Conservation (phyloP, 2,113 vertebrate genomes). For the Tachysurus vachellii region DNA sequence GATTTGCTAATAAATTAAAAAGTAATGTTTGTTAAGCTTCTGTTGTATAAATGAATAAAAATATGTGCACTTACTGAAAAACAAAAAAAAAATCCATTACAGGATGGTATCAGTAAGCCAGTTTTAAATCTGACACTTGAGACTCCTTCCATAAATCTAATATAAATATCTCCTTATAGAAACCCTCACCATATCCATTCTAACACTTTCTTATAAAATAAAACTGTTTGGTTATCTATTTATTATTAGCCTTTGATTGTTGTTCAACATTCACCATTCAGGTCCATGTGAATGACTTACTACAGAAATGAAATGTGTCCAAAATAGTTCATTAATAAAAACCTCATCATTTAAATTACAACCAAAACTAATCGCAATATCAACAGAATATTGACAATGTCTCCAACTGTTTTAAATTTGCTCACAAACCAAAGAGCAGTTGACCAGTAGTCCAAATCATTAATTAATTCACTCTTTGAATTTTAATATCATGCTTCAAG, state of each 20-base stretch:
- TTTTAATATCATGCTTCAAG: constrained; percentile 10
- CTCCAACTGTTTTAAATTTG: not conserved
- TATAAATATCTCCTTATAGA: not conserved
- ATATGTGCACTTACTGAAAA: not conserved
- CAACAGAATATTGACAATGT: not conserved
- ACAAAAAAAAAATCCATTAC: not conserved
- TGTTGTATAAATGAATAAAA: not conserved
- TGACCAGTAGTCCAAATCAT: not conserved
- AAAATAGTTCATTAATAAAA: too few species aligned
- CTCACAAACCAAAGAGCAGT: not conserved
- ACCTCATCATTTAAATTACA: not conserved
- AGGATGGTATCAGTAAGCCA: not conserved
- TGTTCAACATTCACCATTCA: not conserved
- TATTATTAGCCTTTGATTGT: not conserved
- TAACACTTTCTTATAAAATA: too few species aligned
- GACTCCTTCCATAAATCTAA: not conserved
- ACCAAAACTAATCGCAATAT: not conserved
- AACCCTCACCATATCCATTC: not conserved
- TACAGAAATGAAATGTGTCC: not conserved
- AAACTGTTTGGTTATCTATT: too few species aligned
- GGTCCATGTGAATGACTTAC: not conserved
- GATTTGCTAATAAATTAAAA: not conserved
- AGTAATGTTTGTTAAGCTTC: not conserved
- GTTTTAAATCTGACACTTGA: not conserved
- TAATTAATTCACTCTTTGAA: not conserved